Percentiles rank a stretch among this genome's conserved stretches.
These are phyloP conservation scores for Cosmia pyralina DNA, from an alignment of 2,888 invertebrate genomes.

Conservation along the genomic window DNA sequence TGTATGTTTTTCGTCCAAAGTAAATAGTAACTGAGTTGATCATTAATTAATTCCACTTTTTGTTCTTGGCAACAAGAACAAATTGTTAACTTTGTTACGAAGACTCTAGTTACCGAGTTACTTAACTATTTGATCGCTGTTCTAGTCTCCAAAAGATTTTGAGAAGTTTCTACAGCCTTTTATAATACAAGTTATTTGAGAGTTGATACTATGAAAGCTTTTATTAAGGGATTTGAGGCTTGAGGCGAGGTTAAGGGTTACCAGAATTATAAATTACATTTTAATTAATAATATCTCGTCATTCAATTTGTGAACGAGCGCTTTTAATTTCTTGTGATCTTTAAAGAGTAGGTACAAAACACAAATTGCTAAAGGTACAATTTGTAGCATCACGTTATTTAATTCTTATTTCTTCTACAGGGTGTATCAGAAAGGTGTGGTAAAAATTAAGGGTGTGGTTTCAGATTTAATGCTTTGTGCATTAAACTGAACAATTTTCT, in stretches of 20 bases:
- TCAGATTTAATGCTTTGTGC: too few species aligned
- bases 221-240: slow-evolving; percentile 26
- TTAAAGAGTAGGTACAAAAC: neutral
- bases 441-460: too few species aligned
- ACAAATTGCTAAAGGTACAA: neutral
- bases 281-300: slow-evolving; percentile 42
- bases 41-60: slow-evolving; percentile 63
- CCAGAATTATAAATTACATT: slow-evolving; percentile 37
- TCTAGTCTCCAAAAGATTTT: slow-evolving; percentile 53
- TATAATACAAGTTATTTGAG: slow-evolving; percentile 33
- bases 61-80: slow-evolving; percentile 59
- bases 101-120: slow-evolving; percentile 57
- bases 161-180: slow-evolving; percentile 36
- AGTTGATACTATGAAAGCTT: slow-evolving; percentile 35
- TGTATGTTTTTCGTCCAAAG: slow-evolving; percentile 58
- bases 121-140: slow-evolving; percentile 61
- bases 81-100: slow-evolving; percentile 55
- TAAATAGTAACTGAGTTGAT: slow-evolving; percentile 55
- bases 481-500: too few species aligned
- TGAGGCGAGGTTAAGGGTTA: slow-evolving; percentile 26
- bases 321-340: slow-evolving; percentile 35
- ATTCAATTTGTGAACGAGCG: slow-evolving; percentile 33
- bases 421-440: too few species aligned
- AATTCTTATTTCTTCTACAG: neutral
- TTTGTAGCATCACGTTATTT: neutral